Base-by-base conservation (phyloP, 1,140 invertebrate species). In the Dendrolimus kikuchii region DNA sequence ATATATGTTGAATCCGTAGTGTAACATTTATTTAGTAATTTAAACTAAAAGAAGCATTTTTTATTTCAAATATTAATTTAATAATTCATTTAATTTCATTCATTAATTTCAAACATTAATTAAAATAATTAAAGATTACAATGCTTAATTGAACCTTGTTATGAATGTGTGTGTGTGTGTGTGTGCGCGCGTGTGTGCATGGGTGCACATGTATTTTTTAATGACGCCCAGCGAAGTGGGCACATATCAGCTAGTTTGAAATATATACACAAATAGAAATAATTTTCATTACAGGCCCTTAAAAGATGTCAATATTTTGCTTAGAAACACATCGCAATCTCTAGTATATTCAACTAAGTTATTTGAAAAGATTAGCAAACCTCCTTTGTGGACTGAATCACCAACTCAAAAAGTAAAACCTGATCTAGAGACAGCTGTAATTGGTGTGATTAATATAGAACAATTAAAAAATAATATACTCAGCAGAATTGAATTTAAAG, bases 311-410 rank as follows among this genome's bases (percentile, higher is more conserved):
- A 56, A 63, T 42, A 51, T 77, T 0, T 51, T 80, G 1, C 55
- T 84, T 8, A 70, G 81, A 49, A 58, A 60, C 40, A 62, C 57
- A 51, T 43, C 47, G 4, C 67, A 56, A 45, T 43, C 56, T 68
- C 72, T 75, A 37, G 57, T 59, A 38, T 78, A 82, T 57, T 70
- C 50, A 6, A 79, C 78, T 41, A 80, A 71, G 51, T 5, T 81
- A 6, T 86, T 65, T 61, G 51, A 66, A 43, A 59, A 64, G 47
- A 55, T 52, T 8, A 5, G 50, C 4, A 42, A 7, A 43, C 4
- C 58, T 23, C 77, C 74, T 40, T 68, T 57, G 61, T 83, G 76
- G 73, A 57, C 50, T 37, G 77, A 85, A 55, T 63, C 5, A 5
- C 38, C 65, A 8, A 55, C 44, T 5, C 46, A 64, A 40, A 42